Conservation (phyloP, 2,113 vertebrate species). For the Tichodroma muraria region DNA sequence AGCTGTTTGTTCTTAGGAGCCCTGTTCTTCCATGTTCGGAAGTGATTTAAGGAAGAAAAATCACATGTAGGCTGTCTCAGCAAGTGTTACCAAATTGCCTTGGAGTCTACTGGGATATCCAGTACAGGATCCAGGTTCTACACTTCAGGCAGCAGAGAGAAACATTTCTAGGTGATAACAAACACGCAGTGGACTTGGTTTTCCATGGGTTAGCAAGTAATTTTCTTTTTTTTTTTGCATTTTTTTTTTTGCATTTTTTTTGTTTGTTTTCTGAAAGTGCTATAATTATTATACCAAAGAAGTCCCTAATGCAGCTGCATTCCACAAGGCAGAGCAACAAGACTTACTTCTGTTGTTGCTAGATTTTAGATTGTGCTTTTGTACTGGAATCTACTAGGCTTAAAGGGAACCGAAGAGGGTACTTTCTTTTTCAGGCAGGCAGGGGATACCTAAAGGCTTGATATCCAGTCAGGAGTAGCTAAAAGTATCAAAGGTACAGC, state of each 20-base stretch:
- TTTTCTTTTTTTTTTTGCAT: not conserved
- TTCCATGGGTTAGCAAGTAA: not conserved
- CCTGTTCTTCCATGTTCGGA: not conserved
- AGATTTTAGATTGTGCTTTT: not conserved
- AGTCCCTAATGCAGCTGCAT: not conserved
- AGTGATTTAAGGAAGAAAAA: not conserved
- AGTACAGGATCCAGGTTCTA: not conserved
- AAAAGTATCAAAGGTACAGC: not conserved
- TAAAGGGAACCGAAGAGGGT: not conserved
- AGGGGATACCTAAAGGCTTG: not conserved
- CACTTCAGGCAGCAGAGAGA: not conserved
- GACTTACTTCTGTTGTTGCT: not conserved
- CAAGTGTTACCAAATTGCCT: not conserved
- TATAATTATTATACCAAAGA: not conserved
- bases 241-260: not conserved
- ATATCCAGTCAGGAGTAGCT: not conserved
- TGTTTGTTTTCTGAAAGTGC: not conserved
- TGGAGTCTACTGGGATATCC: not conserved
- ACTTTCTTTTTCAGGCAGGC: not conserved
- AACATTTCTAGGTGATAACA: not conserved
- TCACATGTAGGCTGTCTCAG: not conserved
- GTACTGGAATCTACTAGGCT: not conserved
- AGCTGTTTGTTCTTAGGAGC: not conserved
- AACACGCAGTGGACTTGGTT: rapidly evolving
- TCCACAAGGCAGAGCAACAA: not conserved